Conservation (phyloP, 2,113 vertebrate genomes). For the Salvator merianae region DNA sequence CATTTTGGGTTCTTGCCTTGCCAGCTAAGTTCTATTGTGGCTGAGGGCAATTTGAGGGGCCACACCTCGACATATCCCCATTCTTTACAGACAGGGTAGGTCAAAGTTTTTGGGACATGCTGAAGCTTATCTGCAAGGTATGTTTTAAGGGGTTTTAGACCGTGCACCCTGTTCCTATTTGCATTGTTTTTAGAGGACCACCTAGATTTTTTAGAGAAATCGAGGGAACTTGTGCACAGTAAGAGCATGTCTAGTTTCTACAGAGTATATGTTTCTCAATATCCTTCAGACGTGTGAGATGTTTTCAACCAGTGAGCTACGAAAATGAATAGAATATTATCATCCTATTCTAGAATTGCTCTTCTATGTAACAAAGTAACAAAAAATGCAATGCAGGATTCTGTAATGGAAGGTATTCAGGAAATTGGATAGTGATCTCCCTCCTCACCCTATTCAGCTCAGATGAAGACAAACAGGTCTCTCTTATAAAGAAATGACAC, state of each 20-base stretch:
- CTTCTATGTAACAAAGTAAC: background rate
- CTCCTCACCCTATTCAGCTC: background rate
- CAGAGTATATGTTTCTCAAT: background rate
- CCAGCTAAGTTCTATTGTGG: no score
- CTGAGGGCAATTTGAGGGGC: background rate
- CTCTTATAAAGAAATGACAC: background rate
- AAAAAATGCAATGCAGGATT: background rate
- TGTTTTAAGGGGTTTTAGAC: background rate
- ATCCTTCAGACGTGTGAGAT: background rate
- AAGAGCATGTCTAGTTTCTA: background rate
- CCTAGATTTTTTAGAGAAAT: background rate
- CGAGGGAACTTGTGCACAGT: background rate
- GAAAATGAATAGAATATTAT: background rate
- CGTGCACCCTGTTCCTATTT: background rate
- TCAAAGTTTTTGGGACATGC: background rate
- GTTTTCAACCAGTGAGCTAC: background rate
- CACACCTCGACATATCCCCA: background rate
- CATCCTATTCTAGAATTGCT: background rate
- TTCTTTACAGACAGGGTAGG: background rate
- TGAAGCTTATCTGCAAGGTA: background rate
- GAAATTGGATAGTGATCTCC: background rate
- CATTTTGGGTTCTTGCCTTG: background rate
- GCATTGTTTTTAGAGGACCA: background rate
- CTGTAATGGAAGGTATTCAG: background rate
- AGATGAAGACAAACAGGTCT: background rate